Evolutionary conservation across 2,888 invertebrate species (phyloP).

Genomic region (Tolmerus cingulatus): DNA sequence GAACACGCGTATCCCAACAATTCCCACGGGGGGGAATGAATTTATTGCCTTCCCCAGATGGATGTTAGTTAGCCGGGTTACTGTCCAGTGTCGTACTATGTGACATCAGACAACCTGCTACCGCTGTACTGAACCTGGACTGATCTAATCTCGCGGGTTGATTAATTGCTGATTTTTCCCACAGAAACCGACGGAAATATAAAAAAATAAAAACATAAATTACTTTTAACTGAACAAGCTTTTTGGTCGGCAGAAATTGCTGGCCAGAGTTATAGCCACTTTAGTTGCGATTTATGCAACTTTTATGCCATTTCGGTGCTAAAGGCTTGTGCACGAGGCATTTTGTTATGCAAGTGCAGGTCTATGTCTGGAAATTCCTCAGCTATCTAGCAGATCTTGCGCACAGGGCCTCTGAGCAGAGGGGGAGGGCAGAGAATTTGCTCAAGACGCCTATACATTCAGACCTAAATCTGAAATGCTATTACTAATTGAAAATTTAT

Average conservation of each 20-base stretch:
- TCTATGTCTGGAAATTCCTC: neutral
- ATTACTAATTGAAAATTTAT: neutral
- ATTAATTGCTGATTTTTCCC: slow-evolving; percentile 3
- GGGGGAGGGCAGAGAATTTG: neutral
- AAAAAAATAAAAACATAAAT: neutral
- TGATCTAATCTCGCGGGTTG: neutral
- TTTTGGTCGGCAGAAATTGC: neutral
- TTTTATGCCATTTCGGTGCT: neutral
- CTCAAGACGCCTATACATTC: neutral
- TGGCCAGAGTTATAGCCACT: slow-evolving; percentile 28
- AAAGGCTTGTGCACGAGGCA: slow-evolving; percentile 7
- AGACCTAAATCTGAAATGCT: neutral
- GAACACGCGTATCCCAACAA: neutral
- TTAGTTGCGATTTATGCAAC: slow-evolving; percentile 25
- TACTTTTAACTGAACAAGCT: neutral
- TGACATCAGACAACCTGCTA: slow-evolving; percentile 29
- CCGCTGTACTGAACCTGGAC: neutral
- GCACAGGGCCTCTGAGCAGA: neutral
- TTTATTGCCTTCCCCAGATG: slow-evolving; percentile 1
- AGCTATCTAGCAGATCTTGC: neutral
- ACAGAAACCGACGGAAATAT: neutral
- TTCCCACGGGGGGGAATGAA: neutral
- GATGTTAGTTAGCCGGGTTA: neutral
- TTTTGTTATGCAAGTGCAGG: slow-evolving; percentile 9
- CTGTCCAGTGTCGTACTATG: neutral